A percentile compares a stretch with the other conserved stretches of the same genome.
phyloP scores from a whole-genome alignment of 2,888 invertebrate species.

The Hirtodrosophila confusa region DNA sequence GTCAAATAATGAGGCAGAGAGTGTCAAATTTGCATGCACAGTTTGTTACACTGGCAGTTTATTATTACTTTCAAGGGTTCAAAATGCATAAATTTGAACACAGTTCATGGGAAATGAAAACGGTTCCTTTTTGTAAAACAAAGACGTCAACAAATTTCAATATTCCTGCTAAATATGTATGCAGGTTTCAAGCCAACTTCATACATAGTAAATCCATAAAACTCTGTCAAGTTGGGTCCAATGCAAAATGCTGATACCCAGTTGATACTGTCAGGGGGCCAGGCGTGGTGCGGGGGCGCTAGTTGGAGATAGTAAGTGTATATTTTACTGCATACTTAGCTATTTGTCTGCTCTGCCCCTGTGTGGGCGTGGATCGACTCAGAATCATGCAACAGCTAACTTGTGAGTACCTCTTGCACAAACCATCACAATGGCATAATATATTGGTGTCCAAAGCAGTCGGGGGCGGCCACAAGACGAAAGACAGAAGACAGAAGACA shows the following conservation, averaged over 20 bases:
- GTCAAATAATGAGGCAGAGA: slow-evolving; percentile 77
- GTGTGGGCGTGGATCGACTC: slow-evolving; percentile 17
- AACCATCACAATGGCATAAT: slow-evolving; percentile 54
- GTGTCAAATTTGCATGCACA: slow-evolving; percentile 78
- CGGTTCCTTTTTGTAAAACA: slow-evolving; percentile 32
- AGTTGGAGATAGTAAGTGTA: slow-evolving; percentile 43
- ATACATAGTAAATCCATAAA: slow-evolving; percentile 34
- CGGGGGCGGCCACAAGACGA: slow-evolving; percentile 18
- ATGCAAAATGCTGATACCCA: slow-evolving; percentile 54
- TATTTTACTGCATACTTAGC: slow-evolving; percentile 41
- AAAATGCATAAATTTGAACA: slow-evolving; percentile 72
- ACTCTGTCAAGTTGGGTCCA: slow-evolving; percentile 37
- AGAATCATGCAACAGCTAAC: slow-evolving; percentile 33
- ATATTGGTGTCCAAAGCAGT: slow-evolving; percentile 63
- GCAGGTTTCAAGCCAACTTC: slow-evolving; percentile 18
- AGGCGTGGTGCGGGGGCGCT: slow-evolving; percentile 2
- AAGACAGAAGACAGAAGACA: too few species aligned
- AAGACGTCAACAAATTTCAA: slow-evolving; percentile 15
- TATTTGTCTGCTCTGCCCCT: slow-evolving; percentile 25
- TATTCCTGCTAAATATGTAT: neutral
- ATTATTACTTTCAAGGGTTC: slow-evolving; percentile 57
- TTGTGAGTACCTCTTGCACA: slow-evolving; percentile 15
- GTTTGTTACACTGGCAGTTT: slow-evolving; percentile 57
- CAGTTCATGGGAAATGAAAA: slow-evolving; percentile 41
- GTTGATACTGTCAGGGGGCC: slow-evolving; percentile 11